phyloP scores from a whole-genome alignment of 2,888 invertebrate species.

The Platycheirus rosarum region DNA sequence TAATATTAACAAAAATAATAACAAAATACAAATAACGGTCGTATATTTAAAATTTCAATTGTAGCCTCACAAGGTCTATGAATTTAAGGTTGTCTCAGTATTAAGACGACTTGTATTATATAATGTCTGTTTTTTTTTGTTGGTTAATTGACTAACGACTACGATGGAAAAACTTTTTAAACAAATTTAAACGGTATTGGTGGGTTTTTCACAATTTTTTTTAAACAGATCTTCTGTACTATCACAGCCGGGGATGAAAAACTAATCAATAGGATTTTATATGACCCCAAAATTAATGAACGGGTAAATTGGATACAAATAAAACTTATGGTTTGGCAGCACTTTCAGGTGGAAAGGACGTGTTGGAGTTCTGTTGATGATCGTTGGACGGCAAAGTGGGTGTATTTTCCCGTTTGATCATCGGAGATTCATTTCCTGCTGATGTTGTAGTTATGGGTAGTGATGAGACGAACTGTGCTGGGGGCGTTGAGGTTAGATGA shows the following conservation, averaged over 20 bases:
- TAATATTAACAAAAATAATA: conserved; percentile 39
- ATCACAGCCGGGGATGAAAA: conserved; percentile 83
- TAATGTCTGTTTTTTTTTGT: background rate
- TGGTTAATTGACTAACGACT: conserved; percentile 54
- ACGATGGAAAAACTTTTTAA: conserved; percentile 51
- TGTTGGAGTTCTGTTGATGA: conserved; percentile 60
- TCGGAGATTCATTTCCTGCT: conserved; percentile 35
- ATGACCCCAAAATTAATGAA: conserved; percentile 45
- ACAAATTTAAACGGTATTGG: conserved; percentile 45
- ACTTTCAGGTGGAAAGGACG: conserved; percentile 47
- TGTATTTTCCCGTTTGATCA: conserved; percentile 46
- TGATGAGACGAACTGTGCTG: conserved; percentile 63
- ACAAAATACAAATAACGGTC: conserved; percentile 42
- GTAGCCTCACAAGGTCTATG: conserved; percentile 58
- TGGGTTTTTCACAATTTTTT: conserved; percentile 40
- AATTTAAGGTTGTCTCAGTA: conserved; percentile 26
- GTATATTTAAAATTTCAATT: conserved; percentile 41
- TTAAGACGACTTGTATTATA: conserved; percentile 14
- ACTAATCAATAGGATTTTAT: conserved; percentile 64
- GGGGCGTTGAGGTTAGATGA: conserved; percentile 79
- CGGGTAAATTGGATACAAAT: background rate
- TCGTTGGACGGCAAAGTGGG: conserved; percentile 49
- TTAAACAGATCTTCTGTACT: conserved; percentile 76
- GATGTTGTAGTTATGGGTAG: conserved; percentile 45
- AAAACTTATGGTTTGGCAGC: conserved; percentile 55